Base-by-base conservation (phyloP, 1,140 invertebrate species). In the Listronotus bonariensis region DNA sequence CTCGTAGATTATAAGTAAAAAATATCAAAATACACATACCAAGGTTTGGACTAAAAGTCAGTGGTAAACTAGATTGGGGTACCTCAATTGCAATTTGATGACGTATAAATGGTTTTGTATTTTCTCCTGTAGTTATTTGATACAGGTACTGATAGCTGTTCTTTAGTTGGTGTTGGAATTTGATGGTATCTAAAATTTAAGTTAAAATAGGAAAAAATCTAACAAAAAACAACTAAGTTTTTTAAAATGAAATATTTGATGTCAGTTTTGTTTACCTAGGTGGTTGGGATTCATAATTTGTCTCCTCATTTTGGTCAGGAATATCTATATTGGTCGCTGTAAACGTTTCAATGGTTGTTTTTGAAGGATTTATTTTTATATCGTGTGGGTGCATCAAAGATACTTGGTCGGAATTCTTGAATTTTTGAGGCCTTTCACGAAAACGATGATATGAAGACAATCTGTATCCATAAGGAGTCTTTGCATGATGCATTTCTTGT, bases 291-390 rank as follows among this genome's bases (percentile, higher is more conserved):
- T 54, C n/a, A 15, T 56, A 46, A 20, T n/a, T 36, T 45, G 6
- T 20, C 12, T 43, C 63, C 17, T 60, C 40, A 36, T 48, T 36
- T 31, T 10, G 31, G 8, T 38, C 52, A 15, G 68, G 55, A 46
- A 78, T 68, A 58, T 78, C 76, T 36, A 77, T 77, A 46, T 70
- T 72, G 6, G 73, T 69, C 4, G 76, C 70, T 18, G 74, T 76
- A 52, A 77, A 78, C 9, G 74, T 78, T 42, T 76, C 73, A 11
- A 78, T 65, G 15, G 74, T 72, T 8, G 76, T 76, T 70, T 77
- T 77, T 0, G 68, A 34, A 14, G 72, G 68, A 46, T 66, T 65
- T 49, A 66, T 57, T 52, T 69, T n/a, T 69, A 31, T 52, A 57
- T 34, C 46, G 8, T 1, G 34, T 55, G 12, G 34, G 42, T 1